Evolutionary conservation across 2,113 vertebrate species (phyloP), one percentile per base, ranked within the genome.

Genomic region (Hippocampus zosterae): DNA sequence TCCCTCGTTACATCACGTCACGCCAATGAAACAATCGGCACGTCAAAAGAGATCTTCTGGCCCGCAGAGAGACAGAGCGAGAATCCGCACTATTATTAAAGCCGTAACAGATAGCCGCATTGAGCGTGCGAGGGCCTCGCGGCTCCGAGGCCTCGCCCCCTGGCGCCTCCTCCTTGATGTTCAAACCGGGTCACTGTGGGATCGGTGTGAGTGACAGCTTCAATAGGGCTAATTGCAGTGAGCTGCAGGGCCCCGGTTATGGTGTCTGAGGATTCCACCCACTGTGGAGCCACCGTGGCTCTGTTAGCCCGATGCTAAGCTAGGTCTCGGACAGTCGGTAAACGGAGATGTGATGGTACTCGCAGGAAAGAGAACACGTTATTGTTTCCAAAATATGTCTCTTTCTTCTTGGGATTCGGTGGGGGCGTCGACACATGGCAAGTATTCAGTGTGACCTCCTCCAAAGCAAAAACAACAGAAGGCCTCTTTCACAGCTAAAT

Each of bases 211-310:
- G 68, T 89, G 89, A 89, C 89, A 90, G 89, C 80, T 88, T 87
- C 83, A 89, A 89, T 88, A 89, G 88, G 83, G 74, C 69, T 89
- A 90, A 90, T 90, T 90, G 88, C 77, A 88, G 88, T 85, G 83
- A 83, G 84, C 83, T 88, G 81, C 83, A 69, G 83, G 87, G 88
- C 80, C 76, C 65, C 21, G 74, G 83, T 85, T 88, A 83, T 88
- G 84, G 76, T 85, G 89, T 89, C 87, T 89, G 83, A 77, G 60
- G 65, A 87, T 87, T 86, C 84, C 89, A 88, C 89, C 89, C 85
- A 85, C 77, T 69, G 66, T 90, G 89, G 89, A 89, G 89, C 87
- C 88, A 88, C 76, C 73, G 76, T 16, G 70, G 77, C 85, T 82
- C 82, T 76, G 84, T 81, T 88, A 81, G 87, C 86, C 79, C 81